phyloP scores from a whole-genome alignment of 2,797 vertebrate genomes.

The Peromyscus aztecus region DNA sequence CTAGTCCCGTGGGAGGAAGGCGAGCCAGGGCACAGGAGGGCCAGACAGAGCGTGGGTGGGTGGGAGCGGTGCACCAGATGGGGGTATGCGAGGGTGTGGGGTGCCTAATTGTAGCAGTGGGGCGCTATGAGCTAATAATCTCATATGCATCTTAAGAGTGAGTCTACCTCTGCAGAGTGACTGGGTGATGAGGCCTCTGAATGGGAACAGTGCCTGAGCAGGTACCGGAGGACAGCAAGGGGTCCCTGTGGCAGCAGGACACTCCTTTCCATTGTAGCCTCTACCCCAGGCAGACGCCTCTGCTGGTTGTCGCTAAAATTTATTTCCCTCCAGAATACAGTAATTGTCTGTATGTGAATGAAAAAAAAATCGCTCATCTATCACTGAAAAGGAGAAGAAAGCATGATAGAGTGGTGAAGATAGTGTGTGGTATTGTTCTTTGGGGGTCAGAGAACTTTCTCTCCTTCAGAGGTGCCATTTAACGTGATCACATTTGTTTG shows the following conservation, averaged over 20 bases:
- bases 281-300: slow-evolving; percentile 69
- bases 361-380: slow-evolving; percentile 37
- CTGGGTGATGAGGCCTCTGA: neutral
- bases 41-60: slow-evolving; percentile 51
- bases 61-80: slow-evolving; percentile 37
- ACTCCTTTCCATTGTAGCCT: neutral
- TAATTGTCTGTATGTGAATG: slow-evolving; percentile 24
- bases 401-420: neutral
- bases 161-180: neutral
- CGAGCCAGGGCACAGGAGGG: neutral
- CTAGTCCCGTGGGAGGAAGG: neutral
- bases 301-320: slow-evolving; percentile 71
- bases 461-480: neutral
- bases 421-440: neutral
- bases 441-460: slow-evolving; percentile 52
- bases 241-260: neutral
- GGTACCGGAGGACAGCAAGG: neutral
- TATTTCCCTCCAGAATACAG: slow-evolving; percentile 49
- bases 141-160: slow-evolving; percentile 31
- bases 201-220: neutral
- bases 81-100: neutral
- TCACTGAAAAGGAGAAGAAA: slow-evolving; percentile 50
- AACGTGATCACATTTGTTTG: neutral
- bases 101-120: slow-evolving; percentile 20
- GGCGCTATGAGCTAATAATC: slow-evolving; percentile 43